Evolutionary conservation across 2,797 vertebrate genomes (phyloP).

Genomic region (Masticophis lateralis): DNA sequence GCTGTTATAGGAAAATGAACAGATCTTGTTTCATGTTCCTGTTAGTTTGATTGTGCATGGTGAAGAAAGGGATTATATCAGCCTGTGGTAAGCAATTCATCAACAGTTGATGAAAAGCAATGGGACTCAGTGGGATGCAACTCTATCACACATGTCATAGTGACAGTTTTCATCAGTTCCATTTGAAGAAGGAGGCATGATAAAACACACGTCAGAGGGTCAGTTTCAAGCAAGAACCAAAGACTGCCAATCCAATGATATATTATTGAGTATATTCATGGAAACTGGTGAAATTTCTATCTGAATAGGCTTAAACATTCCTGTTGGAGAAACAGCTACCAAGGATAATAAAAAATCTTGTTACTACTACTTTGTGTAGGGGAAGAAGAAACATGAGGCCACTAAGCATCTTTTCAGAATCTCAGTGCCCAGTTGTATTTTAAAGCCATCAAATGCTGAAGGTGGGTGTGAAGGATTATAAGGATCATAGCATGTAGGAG

Average conservation of each 20-base stretch:
- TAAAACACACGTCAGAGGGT: neutral
- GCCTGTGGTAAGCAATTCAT: slow-evolving; percentile 9
- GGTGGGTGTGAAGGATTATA: neutral
- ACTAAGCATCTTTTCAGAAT: neutral
- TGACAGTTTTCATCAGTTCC: neutral
- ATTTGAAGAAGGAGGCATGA: neutral
- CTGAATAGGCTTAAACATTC: neutral
- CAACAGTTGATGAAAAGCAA: neutral
- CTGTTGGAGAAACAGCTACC: neutral
- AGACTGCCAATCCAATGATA: neutral
- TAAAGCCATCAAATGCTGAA: neutral
- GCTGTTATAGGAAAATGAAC: slow-evolving; percentile 10
- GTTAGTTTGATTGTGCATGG: neutral
- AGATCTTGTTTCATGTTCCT: slow-evolving; percentile 13
- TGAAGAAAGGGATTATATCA: neutral
- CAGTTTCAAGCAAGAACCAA: neutral
- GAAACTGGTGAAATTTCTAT: neutral
- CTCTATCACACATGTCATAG: neutral
- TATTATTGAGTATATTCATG: neutral
- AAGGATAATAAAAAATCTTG: neutral
- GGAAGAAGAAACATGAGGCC: neutral
- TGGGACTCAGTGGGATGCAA: neutral
- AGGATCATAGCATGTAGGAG: neutral
- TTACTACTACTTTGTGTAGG: neutral
- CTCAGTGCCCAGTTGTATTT: neutral